Evolutionary conservation across 2,113 vertebrate species (phyloP).

Genomic region (Oriolus oriolus): DNA sequence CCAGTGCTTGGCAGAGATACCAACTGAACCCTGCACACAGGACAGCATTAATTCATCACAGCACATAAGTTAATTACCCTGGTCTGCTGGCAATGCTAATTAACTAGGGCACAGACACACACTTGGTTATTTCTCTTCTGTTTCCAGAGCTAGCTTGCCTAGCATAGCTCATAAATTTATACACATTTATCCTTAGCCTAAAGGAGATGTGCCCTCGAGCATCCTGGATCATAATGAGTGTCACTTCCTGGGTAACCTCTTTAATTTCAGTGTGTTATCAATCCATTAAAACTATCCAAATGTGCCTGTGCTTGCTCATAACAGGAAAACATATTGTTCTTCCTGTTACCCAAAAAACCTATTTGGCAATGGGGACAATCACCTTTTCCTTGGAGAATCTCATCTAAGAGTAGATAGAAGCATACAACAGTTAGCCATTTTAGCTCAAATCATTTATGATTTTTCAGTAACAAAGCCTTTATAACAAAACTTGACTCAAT

Average conservation of each 20-base stretch:
- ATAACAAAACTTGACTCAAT: neutral
- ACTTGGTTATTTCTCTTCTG: constrained; percentile 5
- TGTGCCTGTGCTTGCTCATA: neutral
- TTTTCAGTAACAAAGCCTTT: neutral
- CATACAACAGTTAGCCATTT: neutral
- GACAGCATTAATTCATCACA: constrained; percentile 32
- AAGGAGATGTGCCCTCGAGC: neutral
- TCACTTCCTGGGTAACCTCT: neutral
- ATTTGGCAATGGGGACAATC: neutral
- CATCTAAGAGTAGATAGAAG: neutral
- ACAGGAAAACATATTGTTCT: neutral
- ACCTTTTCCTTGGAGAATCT: neutral
- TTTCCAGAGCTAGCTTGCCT: neutral
- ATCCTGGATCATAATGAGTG: neutral
- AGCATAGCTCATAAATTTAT: neutral
- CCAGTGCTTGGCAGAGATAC: neutral
- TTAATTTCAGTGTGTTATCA: neutral
- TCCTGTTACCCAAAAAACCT: neutral
- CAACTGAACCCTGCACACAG: neutral
- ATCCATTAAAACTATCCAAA: neutral
- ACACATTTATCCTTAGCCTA: neutral
- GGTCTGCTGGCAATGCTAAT: constrained; percentile 15
- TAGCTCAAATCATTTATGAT: neutral
- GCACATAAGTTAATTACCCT: constrained; percentile 27
- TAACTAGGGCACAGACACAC: neutral